Base-by-base conservation (phyloP, 2,888 invertebrate genomes). In the Cryptus viduatorius region DNA sequence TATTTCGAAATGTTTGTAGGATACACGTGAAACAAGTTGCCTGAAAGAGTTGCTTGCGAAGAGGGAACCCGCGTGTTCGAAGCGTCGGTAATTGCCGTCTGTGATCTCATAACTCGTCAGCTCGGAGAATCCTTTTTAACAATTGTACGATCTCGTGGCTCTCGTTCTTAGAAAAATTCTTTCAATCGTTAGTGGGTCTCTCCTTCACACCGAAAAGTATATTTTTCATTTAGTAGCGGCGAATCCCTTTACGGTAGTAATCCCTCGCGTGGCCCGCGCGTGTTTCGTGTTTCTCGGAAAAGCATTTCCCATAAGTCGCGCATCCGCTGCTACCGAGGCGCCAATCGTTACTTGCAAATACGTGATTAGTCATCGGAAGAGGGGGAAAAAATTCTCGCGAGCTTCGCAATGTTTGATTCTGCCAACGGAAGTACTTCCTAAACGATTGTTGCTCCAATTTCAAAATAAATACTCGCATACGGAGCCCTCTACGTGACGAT, bases 111-210 rank as follows among this genome's bases (percentile, higher is more conserved):
- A 82, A 82, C 65, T 71, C 71, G 65, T 50, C 79, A 29, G 71
- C 79, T 76, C 79, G 53, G 67, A 53, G 82, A 82, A 84, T 82
- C 65, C 72, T 82, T 84, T 82, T 71, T 71, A 84, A 81, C 81
- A 82, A 79, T 84, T 75, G 73, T 78, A 84, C 78, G 16, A 80
- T 44, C 61, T 67, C 82, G 44, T 37, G 76, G 42, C 46, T 76
- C 48, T 77, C 37, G 48, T 82, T 79, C 80, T 56, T 79, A 71
- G 81, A 84, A 84, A 19, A 71, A 69, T 61, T 29, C 31, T 14
- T 31, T 12, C 14, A 61, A n/a, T 3, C 31, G n/a, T 29, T 12
- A 29, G 29, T 31, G 31, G 2, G 29, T 61, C 56, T 53, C 24
- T 37, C 46, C 19, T 71, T 44, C 16, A 48, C 78, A 67, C 53